phyloP scores from a whole-genome alignment of 1,140 invertebrate species.

The Drosophila rufa region DNA sequence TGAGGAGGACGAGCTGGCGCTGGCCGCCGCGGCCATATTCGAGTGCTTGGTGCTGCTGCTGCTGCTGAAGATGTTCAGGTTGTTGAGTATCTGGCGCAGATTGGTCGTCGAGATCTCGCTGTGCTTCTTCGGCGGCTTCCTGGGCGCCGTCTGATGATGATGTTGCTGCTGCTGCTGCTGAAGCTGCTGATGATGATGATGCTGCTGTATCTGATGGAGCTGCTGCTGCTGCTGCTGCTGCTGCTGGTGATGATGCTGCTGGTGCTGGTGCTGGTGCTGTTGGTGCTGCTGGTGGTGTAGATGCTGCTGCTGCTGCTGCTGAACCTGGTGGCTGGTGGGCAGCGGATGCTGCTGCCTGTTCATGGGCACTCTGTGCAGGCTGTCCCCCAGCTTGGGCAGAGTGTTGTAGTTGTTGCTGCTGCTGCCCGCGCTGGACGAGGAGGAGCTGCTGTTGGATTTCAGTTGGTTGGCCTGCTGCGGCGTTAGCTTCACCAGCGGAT shows the following conservation, averaged over 20 bases:
- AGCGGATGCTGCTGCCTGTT: slow-evolving; percentile 76
- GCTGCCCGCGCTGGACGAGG: slow-evolving; percentile 25
- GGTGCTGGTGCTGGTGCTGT: slow-evolving; percentile 24
- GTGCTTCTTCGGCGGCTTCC: slow-evolving; percentile 83
- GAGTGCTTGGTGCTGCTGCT: slow-evolving; percentile 87
- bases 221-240: slow-evolving; percentile 54
- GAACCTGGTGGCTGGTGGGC: slow-evolving; percentile 46
- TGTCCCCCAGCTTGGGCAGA: slow-evolving; percentile 41
- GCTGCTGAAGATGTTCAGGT: slow-evolving; percentile 90
- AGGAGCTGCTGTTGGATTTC: slow-evolving; percentile 46
- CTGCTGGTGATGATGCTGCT: slow-evolving; percentile 37
- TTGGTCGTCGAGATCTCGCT: slow-evolving; percentile 86
- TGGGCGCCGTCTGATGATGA: slow-evolving; percentile 44
- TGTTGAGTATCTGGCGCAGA: slow-evolving; percentile 91
- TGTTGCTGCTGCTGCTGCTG: slow-evolving; percentile 17
- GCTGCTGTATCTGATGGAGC: slow-evolving; percentile 35
- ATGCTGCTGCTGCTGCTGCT: slow-evolving; percentile 37
- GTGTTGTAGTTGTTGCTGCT: slow-evolving; percentile 45
- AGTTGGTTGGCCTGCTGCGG: slow-evolving; percentile 78
- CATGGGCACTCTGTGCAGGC: slow-evolving; percentile 62
- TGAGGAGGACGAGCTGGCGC: slow-evolving; percentile 41
- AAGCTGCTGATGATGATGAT: slow-evolving; percentile 42
- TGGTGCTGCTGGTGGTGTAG: slow-evolving; percentile 53
- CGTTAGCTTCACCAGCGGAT: slow-evolving; percentile 90
- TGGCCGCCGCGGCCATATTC: slow-evolving; percentile 29